Conservation (phyloP, 2,888 invertebrate genomes). For the Pristionchus arcanus region DNA sequence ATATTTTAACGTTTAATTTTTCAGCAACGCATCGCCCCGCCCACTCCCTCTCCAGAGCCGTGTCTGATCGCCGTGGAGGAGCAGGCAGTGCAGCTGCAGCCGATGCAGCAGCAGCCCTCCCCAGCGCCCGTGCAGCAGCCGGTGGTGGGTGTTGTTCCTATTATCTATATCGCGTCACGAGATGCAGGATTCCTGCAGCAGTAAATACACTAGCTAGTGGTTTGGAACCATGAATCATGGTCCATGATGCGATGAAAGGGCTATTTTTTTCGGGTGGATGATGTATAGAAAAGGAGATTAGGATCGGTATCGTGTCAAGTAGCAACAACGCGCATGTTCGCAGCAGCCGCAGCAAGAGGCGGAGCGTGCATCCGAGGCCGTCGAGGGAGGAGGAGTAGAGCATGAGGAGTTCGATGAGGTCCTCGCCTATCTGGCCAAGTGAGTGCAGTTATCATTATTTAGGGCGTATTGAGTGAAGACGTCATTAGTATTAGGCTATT, state of each 20-base stretch:
- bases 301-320: too few relatives aligned
- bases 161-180: too few relatives aligned
- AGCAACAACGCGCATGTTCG: too few relatives aligned
- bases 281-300: too few relatives aligned
- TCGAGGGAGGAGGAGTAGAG: neutral
- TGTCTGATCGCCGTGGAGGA: conserved; percentile 2
- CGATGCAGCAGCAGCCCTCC: neutral
- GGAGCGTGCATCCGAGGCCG: neutral
- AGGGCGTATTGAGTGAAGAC: too few relatives aligned
- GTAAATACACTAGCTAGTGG: too few relatives aligned
- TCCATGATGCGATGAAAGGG: too few relatives aligned
- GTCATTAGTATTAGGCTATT: neutral
- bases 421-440: conserved; percentile 52
- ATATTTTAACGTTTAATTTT: too few relatives aligned
- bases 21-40: neutral
- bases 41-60: conserved; percentile 37
- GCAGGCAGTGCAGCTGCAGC: neutral
- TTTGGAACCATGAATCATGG: too few relatives aligned
- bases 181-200: too few relatives aligned
- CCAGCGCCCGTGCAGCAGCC: neutral
- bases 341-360: conserved; percentile 4
- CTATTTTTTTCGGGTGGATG: too few relatives aligned
- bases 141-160: too few relatives aligned
- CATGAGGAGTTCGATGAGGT: conserved; percentile 44
- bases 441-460: neutral